These are phyloP conservation scores for Aphidius colemani DNA, from an alignment of 2,888 invertebrate genomes.

Conservation along the genomic window DNA sequence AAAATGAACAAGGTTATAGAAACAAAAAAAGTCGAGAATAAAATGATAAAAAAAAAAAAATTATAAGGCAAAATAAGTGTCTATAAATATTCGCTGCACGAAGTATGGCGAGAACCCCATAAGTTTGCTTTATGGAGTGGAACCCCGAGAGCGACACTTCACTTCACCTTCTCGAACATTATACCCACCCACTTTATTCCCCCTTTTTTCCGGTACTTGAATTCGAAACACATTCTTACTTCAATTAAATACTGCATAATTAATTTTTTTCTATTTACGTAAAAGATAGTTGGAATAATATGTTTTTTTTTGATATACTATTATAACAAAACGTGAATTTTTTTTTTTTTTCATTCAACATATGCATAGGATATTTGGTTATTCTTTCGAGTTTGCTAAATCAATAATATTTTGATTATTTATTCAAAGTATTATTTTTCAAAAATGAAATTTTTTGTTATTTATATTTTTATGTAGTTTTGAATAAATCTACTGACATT, in stretches of 20 bases:
- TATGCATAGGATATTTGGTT: too few relatives aligned
- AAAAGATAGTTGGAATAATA: not conserved
- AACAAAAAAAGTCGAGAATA: not conserved
- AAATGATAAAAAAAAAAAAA: slow-evolving; percentile 14
- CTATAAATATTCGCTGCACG: slow-evolving; percentile 50
- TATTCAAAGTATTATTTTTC: too few relatives aligned
- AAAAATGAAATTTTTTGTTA: too few relatives aligned
- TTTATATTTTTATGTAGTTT: too few relatives aligned
- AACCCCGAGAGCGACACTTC: slow-evolving; percentile 33
- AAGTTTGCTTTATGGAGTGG: slow-evolving; percentile 43
- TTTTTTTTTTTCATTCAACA: too few relatives aligned
- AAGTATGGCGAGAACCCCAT: slow-evolving; percentile 37
- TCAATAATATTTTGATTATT: too few relatives aligned
- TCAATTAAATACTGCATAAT: not conserved
- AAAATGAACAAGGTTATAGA: too few relatives aligned
- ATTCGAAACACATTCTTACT: not conserved
- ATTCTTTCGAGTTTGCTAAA: too few relatives aligned
- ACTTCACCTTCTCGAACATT: slow-evolving; percentile 24
- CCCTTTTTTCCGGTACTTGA: slow-evolving; percentile 4
- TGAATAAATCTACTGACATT: not conserved
- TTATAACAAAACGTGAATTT: too few relatives aligned
- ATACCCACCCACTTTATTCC: slow-evolving; percentile 19
- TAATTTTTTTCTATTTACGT: not conserved
- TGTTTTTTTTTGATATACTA: too few relatives aligned
- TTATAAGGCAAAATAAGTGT: slow-evolving; percentile 32